phyloP scores from a whole-genome alignment of 1,140 invertebrate genomes.

The Globodera rostochiensis region DNA sequence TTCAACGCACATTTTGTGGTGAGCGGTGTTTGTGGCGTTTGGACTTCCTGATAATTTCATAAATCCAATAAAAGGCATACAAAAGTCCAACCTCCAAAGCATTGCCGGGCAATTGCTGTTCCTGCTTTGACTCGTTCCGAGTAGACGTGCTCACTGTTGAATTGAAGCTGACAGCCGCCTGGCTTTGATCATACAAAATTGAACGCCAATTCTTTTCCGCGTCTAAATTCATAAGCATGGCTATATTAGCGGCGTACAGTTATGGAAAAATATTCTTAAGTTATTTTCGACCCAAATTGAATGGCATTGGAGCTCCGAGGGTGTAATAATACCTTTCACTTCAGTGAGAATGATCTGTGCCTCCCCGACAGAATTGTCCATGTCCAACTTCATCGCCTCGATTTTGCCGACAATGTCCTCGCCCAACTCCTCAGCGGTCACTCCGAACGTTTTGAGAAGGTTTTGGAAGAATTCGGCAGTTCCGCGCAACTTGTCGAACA shows the following conservation, averaged over 20 bases:
- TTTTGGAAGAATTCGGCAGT: constrained; percentile 24
- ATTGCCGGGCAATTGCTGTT: background rate
- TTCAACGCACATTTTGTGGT: too few relatives aligned
- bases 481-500: constrained; percentile 24
- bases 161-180: background rate
- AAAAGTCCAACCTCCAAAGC: background rate
- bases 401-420: constrained; percentile 11
- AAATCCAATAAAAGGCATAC: background rate
- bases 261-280: too few relatives aligned
- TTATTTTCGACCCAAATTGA: too few relatives aligned
- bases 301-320: too few relatives aligned
- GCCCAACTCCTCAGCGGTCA: constrained; percentile 11
- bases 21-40: background rate
- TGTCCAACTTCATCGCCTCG: constrained; percentile 12
- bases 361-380: constrained; percentile 14
- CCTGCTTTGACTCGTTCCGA: background rate
- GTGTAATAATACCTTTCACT: constrained; percentile 4
- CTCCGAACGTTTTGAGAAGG: constrained; percentile 12
- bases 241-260: too few relatives aligned
- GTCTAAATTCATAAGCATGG: too few relatives aligned
- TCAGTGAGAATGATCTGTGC: constrained; percentile 9
- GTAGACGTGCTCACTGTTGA: background rate
- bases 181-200: background rate
- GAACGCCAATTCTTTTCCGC: background rate
- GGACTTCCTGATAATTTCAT: background rate